A percentile compares a stretch with the other conserved stretches of the same genome.
These are phyloP conservation scores for Halisarca cf. caerulea DNA, from an alignment of 37 sponge, comb jelly and placozoan genomes.

Conservation along the genomic window DNA sequence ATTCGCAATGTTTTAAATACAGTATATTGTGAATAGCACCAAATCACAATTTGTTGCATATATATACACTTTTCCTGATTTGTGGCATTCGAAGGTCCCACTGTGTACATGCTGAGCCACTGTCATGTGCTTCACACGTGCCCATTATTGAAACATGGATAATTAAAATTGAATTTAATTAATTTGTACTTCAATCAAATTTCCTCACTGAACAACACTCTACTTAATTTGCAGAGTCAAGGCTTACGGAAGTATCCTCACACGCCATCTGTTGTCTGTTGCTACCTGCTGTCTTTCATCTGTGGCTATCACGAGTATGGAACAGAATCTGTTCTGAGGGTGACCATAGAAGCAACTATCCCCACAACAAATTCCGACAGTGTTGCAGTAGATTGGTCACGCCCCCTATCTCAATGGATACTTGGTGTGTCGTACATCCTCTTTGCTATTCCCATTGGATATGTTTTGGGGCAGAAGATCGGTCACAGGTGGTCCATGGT, in stretches of 20 bases:
- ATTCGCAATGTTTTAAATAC: no score
- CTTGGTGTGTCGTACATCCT: background rate
- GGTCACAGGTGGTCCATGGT: constrained; percentile 3
- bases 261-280: background rate
- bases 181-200: no score
- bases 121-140: no score
- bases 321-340: background rate
- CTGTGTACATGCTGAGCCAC: no score
- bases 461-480: background rate
- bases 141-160: no score
- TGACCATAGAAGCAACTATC: background rate
- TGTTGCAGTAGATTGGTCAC: background rate
- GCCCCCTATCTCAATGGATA: background rate
- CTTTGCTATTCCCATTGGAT: background rate
- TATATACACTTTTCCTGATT: no score
- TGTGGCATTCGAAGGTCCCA: no score
- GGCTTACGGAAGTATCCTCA: background rate
- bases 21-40: no score
- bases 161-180: no score
- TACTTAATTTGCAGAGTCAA: background rate
- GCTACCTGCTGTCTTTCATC: background rate
- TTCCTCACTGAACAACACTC: no score
- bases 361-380: background rate
- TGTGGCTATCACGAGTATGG: constrained; percentile 5
- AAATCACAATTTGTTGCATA: no score